These are phyloP conservation scores for Drosophila littoralis DNA, from an alignment of 1,140 invertebrate genomes.

Conservation along the genomic window DNA sequence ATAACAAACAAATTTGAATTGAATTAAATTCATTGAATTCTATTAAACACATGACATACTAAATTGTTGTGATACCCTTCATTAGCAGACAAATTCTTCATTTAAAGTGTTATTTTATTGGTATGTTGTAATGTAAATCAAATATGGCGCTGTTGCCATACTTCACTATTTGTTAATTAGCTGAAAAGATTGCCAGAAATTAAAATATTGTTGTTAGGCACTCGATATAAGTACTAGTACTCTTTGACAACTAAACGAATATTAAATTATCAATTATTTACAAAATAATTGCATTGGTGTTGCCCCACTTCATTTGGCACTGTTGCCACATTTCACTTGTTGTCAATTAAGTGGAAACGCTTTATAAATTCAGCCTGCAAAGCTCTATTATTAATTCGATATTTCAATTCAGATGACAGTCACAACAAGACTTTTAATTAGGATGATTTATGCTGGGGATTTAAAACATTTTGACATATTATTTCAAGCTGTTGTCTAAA, in stretches of 20 bases:
- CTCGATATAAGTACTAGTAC: too few relatives aligned
- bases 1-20: background rate
- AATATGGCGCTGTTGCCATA: background rate
- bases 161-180: background rate
- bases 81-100: background rate
- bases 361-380: slow-evolving; percentile 1
- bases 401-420: slow-evolving; percentile 14
- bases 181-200: background rate
- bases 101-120: background rate
- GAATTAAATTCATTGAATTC: background rate
- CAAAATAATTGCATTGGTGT: background rate
- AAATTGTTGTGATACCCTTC: background rate
- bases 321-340: slow-evolving; percentile 1
- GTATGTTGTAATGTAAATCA: too few relatives aligned
- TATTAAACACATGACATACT: too few relatives aligned
- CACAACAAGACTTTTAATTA: slow-evolving; percentile 44
- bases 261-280: too few relatives aligned
- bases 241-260: too few relatives aligned
- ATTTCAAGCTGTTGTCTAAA: slow-evolving; percentile 44
- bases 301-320: slow-evolving; percentile 10
- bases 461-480: slow-evolving; percentile 23
- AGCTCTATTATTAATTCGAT: slow-evolving; percentile 14
- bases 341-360: slow-evolving; percentile 7
- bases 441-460: slow-evolving; percentile 45
- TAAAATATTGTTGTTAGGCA: too few relatives aligned